Base-by-base conservation (phyloP, 2,113 vertebrate species). In the Tyrannus savana region DNA sequence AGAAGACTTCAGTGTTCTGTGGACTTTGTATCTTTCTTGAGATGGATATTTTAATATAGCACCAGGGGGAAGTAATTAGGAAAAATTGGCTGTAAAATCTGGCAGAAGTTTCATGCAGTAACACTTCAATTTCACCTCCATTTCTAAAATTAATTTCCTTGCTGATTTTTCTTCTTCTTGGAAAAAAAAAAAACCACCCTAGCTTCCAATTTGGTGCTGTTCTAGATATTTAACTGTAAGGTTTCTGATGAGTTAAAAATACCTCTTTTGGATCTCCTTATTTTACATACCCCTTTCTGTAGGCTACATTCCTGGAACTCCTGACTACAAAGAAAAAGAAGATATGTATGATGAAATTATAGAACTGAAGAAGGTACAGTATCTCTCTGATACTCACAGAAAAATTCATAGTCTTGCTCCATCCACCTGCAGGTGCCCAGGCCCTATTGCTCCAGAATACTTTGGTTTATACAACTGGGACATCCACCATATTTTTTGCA, bases 311-410 rank as follows among this genome's bases (percentile, higher is more conserved):
- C 98, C 98, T 42, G 98, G 98, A 69, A 98, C 98, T 44, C 96
- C 98, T 3, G 96, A 98, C 95, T 98, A 97, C 97, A 98, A 98
- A 96, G 99, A 99, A 52, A 99, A 98, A 75, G 99, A 99, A 94
- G 99, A 99, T 77, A 99, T 99, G 99, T 99, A 99, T 25, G 98
- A 99, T 60, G 99, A 99, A 97, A 99, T 99, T 58, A 98, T 99
- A 47, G 98, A 98, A 77, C 95, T 99, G 64, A 99, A 99, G 95
- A 99, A 99, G 99, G 99, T 99, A 97, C 73, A n/a, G 7, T 37
- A 37, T 49, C 35, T 71, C 22, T 25, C 2, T 64, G 44, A 35
- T 82, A 30, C 15, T 75, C 63, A 19, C 10, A 19, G 10, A 66
- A 56, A 46, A 92, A 89, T 14, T 44, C 14, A 3, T 28, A 33